Conservation (phyloP, 2,888 invertebrate species). For the Calliopum simillimum region DNA sequence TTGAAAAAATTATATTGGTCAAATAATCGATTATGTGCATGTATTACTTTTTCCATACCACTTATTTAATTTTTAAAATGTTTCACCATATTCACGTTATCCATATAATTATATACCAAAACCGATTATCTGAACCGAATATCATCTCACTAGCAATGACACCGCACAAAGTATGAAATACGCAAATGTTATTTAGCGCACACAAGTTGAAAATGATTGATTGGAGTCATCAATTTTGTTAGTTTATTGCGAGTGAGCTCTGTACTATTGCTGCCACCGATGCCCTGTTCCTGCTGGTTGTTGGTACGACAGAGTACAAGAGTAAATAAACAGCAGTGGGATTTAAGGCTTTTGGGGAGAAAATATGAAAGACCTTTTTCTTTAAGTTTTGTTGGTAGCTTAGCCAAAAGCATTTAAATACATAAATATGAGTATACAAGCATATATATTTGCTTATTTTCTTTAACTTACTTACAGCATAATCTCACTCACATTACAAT, state of each 20-base stretch:
- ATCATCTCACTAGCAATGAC: too few relatives aligned
- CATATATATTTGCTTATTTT: not conserved
- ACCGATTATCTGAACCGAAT: too few relatives aligned
- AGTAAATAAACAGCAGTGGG: not conserved
- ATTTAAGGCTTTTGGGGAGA: conserved; percentile 2
- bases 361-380: not conserved
- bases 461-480: not conserved
- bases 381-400: not conserved
- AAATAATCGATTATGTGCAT: too few relatives aligned
- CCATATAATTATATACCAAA: too few relatives aligned
- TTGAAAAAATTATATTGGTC: too few relatives aligned
- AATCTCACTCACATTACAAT: too few relatives aligned
- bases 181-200: not conserved
- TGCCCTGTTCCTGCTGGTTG: too few relatives aligned
- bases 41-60: too few relatives aligned
- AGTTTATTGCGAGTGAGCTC: conserved; percentile 48
- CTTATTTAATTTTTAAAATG: too few relatives aligned
- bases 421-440: not conserved
- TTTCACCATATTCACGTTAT: too few relatives aligned
- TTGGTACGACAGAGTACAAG: not conserved
- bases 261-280: too few relatives aligned
- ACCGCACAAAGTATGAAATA: too few relatives aligned
- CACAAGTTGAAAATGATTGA: conserved; percentile 54
- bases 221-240: conserved; percentile 57
- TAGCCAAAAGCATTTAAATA: not conserved